Base-by-base conservation (phyloP, 2,113 vertebrate species). In the Mystacornis crossleyi region DNA sequence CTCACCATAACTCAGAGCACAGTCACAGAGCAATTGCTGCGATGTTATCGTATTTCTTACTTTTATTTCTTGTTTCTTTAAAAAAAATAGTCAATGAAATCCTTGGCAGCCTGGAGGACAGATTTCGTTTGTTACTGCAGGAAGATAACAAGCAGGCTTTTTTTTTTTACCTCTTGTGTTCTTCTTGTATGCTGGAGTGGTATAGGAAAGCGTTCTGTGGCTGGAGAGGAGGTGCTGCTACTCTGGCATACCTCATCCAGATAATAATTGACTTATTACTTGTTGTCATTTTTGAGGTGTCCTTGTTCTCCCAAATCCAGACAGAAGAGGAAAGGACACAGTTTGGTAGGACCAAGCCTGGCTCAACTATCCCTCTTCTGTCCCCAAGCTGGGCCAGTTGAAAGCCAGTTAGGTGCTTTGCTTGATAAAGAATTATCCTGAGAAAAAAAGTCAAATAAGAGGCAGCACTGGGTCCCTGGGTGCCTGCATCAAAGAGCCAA, bases 11-110 rank as follows among this genome's bases (percentile, higher is more conserved):
- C 84, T 93, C 67, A 70, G 86, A 80, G 80, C 78, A 42, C 57
- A 89, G 95, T 84, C 84, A 55, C 14, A 0, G 47, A 71, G 72
- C 8, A 9, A 87, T 94, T 88, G 92, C 96, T 6, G 5, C 0
- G 20, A 95, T 88, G 67, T 89, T 94, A 95, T 95, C 89, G 10
- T 91, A 86, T 93, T 96, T 95, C 94, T 93, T 94, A 71, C 93
- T 96, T 95, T 87, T 97, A 97, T 94, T 96, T 95, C 95, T 95
- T 94, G 66, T 93, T 96, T 96, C 90, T 81, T 95, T 50, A 21
- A 81, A 95, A 86, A 72, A 90, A 66, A 66, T 8, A 73, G 70
- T 50, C 62, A 55, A 69, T 79, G 77, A 88, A 85, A 90, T 95
- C 73, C 73, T 75, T 67, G 81, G 86, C 45, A 93, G 81, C 60